phyloP scores from a whole-genome alignment of 2,113 vertebrate genomes.

The Zosterops borbonicus region DNA sequence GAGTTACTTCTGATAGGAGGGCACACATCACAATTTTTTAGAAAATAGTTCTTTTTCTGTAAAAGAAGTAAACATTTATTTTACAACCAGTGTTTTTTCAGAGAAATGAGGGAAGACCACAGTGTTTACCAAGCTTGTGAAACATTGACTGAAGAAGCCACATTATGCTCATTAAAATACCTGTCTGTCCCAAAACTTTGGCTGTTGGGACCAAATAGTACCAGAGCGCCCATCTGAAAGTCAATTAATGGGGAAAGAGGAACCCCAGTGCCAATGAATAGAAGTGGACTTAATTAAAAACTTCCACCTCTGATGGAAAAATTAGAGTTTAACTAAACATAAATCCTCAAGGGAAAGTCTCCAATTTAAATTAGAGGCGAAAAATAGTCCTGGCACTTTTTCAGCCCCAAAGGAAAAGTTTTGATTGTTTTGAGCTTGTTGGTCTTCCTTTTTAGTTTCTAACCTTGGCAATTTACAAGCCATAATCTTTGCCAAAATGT shows the following conservation, averaged over 20 bases:
- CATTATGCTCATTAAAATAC: background rate
- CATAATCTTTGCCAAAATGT: background rate
- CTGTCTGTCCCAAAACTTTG: background rate
- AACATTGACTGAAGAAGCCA: background rate
- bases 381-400: background rate
- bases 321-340: background rate
- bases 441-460: background rate
- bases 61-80: background rate
- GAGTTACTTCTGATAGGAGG: background rate
- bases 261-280: background rate
- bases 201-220: fast-evolving
- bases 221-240: background rate
- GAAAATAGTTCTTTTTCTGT: background rate
- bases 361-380: background rate
- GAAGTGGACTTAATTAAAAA: background rate
- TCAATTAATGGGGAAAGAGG: background rate
- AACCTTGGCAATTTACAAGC: background rate
- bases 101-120: background rate
- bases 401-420: background rate
- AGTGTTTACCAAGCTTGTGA: background rate
- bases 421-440: background rate
- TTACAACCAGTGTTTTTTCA: background rate
- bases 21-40: background rate
- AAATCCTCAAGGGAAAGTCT: background rate
- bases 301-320: background rate